Evolutionary conservation across 2,888 invertebrate species (phyloP), one percentile per base, ranked within the genome.

Genomic region (Thymelicus sylvestris): DNA sequence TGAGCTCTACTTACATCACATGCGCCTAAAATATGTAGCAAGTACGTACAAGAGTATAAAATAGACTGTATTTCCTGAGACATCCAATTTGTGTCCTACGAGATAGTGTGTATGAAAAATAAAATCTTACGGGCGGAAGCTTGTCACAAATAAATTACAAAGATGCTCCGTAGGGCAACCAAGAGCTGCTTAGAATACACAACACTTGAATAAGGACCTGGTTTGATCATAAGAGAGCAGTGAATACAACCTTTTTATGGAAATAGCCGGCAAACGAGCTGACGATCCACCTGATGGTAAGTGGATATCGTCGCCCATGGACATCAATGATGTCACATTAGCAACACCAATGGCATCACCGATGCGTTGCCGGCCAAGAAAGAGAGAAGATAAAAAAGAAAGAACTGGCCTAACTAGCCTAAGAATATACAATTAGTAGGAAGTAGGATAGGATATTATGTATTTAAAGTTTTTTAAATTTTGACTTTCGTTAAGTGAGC

Each of bases 101-200:
- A 63, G 63, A 64, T 69, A 69, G 68, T 69, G 68, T 69, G 57
- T 64, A 69, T 69, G 68, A 64, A 69, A 69, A 69, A 69, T 69
- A 69, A 69, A 64, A 69, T 69, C 68, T 63, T 69, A 47, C 63
- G 57, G 57, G 68, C 63, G 63, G 57, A 69, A 69, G 63, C 69
- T 69, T 64, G 69, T 69, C 69, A 50, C 69, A 69, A 70, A 70
- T 70, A 70, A 70, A 70, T 70, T 70, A 70, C 69, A 65, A 65
- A 70, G 69, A 65, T 70, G 69, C 69, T 65, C 60, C 69, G 39
- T 70, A 65, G 69, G 69, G 69, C 69, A 52, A 59, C 64, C 50
- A n/a, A n/a, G 64, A 64, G 59, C 41, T 55, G 65, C 65, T 65
- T 48, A 50, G 64, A 70, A 70, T 70, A 70, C 64, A 70, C 59